phyloP scores from a whole-genome alignment of 2,888 invertebrate species.

The Schizaphis graminum region DNA sequence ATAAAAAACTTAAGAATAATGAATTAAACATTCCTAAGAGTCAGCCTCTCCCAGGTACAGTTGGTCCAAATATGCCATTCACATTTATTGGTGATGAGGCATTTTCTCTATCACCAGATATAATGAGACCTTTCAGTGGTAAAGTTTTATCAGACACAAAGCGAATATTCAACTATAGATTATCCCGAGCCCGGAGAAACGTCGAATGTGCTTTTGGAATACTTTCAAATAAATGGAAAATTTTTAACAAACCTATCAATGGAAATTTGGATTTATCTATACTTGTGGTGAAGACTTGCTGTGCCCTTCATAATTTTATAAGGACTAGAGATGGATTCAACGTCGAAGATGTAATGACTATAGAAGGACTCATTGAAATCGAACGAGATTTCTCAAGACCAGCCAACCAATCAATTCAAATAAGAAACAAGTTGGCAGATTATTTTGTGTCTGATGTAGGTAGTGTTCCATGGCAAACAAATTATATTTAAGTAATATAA shows the following conservation, averaged over 20 bases:
- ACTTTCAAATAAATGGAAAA: conserved; percentile 43
- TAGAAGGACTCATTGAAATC: too few relatives aligned
- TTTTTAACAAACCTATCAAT: conserved; percentile 38
- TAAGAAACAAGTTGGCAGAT: conserved; percentile 39
- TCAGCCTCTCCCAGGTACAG: conserved; percentile 4
- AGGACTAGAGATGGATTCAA: conserved; percentile 46
- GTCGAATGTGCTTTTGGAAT: conserved; percentile 41
- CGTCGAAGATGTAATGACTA: conserved; percentile 28
- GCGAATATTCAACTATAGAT: not conserved
- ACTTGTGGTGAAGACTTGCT: conserved; percentile 38
- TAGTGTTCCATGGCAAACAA: conserved; percentile 46
- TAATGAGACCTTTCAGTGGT: conserved; percentile 45
- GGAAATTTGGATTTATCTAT: conserved; percentile 49
- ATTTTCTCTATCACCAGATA: conserved; percentile 47
- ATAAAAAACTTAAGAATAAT: conserved; percentile 42
- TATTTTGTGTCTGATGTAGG: conserved; percentile 21
- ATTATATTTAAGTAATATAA: conserved; percentile 51
- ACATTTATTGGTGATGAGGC: not conserved
- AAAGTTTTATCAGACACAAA: conserved; percentile 17
- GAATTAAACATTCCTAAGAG: conserved; percentile 16
- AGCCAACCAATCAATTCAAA: conserved; percentile 50
- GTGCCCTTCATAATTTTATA: conserved; percentile 39
- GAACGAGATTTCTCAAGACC: too few relatives aligned
- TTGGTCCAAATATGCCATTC: not conserved
- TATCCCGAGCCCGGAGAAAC: conserved; percentile 37